Percentiles rank a stretch among this genome's conserved stretches.
phyloP scores from a whole-genome alignment of 2,888 invertebrate genomes.

The Synanthedon myopaeformis region DNA sequence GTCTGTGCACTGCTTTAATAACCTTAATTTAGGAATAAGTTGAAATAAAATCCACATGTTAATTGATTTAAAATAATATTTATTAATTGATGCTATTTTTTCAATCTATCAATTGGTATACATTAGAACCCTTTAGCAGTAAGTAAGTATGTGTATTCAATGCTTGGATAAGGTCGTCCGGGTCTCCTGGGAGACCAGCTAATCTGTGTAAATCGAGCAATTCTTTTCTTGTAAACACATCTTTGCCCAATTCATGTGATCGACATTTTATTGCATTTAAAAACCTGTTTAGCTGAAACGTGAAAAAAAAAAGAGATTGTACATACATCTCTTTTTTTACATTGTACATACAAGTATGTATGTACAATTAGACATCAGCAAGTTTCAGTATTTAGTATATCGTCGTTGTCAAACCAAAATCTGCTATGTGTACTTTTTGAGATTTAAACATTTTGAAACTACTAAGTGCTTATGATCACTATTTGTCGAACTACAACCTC shows the following conservation, averaged over 20 bases:
- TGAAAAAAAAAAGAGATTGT: slow-evolving; percentile 1
- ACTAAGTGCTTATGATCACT: background rate
- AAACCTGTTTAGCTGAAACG: slow-evolving; percentile 77
- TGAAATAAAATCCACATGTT: too few relatives aligned
- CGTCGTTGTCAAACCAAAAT: too few relatives aligned
- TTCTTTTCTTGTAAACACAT: slow-evolving; percentile 81
- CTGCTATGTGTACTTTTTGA: too few relatives aligned
- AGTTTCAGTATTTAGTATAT: too few relatives aligned
- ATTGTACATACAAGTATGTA: too few relatives aligned
- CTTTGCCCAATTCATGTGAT: slow-evolving; percentile 75
- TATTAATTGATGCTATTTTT: too few relatives aligned
- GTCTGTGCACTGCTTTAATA: too few relatives aligned
- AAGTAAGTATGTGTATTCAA: slow-evolving; percentile 89
- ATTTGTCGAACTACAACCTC: too few relatives aligned
- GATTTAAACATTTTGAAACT: background rate
- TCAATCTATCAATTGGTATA: slow-evolving; percentile 70
- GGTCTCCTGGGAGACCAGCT: slow-evolving; percentile 75
- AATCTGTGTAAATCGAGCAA: slow-evolving; percentile 78
- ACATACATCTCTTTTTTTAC: too few relatives aligned
- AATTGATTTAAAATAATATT: too few relatives aligned
- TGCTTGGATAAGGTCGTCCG: slow-evolving; percentile 78
- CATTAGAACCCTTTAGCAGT: slow-evolving; percentile 81
- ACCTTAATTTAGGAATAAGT: too few relatives aligned
- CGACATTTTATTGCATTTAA: slow-evolving; percentile 75
- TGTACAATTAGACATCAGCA: too few relatives aligned